These are phyloP conservation scores for Aspidoscelis tigris DNA, from an alignment of 2,113 vertebrate genomes.

Conservation along the genomic window DNA sequence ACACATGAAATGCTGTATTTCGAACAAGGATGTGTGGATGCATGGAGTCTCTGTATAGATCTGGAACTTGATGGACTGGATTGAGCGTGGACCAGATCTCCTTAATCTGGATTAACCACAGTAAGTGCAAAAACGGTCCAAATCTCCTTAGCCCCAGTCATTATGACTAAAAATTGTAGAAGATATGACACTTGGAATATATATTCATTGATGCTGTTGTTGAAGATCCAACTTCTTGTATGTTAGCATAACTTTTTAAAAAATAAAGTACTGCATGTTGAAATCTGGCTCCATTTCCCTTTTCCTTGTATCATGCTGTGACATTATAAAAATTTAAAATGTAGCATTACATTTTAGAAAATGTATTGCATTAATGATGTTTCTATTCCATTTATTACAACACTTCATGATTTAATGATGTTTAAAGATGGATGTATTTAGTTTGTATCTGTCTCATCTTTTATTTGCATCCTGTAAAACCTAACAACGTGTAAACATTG, in stretches of 20 bases:
- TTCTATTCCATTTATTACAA: neutral
- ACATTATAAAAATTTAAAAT: conserved; percentile 18
- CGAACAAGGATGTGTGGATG: too few relatives aligned
- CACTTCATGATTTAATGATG: neutral
- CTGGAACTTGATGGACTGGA: too few relatives aligned
- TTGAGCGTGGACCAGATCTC: too few relatives aligned
- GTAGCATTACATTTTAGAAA: neutral
- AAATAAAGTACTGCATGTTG: neutral
- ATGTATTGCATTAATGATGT: neutral
- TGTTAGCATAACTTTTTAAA: neutral
- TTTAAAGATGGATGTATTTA: neutral
- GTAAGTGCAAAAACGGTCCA: neutral
- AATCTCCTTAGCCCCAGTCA: neutral
- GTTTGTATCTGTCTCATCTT: neutral
- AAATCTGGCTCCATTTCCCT: neutral
- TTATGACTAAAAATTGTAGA: neutral
- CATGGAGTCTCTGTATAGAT: too few relatives aligned
- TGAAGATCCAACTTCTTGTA: neutral
- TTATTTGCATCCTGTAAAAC: neutral
- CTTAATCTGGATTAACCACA: too few relatives aligned
- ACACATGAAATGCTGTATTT: too few relatives aligned
- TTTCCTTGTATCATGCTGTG: neutral
- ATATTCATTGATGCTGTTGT: neutral
- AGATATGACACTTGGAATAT: neutral
- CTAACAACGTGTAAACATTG: neutral